phyloP scores from a whole-genome alignment of 2,888 invertebrate species.

The Argyresthia albistria region DNA sequence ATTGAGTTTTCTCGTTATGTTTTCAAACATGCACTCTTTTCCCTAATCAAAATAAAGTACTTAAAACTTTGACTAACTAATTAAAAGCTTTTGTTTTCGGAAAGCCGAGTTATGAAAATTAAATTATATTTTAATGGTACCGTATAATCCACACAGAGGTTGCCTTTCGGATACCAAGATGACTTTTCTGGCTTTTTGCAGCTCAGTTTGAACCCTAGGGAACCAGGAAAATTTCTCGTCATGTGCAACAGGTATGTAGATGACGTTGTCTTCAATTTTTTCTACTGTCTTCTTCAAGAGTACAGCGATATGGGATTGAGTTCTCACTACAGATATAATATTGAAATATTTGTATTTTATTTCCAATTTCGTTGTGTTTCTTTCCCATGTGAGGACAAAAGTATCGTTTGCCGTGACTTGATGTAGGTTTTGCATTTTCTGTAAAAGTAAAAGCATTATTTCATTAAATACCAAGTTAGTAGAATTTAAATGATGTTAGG shows the following conservation, averaged over 20 bases:
- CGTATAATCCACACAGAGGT: slow-evolving; percentile 31
- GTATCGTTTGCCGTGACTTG: slow-evolving; percentile 18
- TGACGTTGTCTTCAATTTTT: slow-evolving; percentile 14
- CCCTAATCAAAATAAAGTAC: too few species aligned
- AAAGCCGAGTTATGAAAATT: too few species aligned
- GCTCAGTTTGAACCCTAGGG: slow-evolving; percentile 22
- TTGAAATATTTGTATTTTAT: slow-evolving; percentile 21
- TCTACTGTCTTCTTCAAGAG: slow-evolving; percentile 23
- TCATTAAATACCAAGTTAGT: background rate
- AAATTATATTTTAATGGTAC: slow-evolving; percentile 15
- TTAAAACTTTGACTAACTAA: too few species aligned
- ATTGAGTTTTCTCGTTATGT: too few species aligned
- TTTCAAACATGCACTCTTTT: too few species aligned
- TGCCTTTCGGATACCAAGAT: slow-evolving; percentile 33
- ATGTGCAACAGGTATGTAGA: slow-evolving; percentile 25
- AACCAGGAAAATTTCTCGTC: slow-evolving; percentile 35
- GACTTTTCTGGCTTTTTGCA: slow-evolving; percentile 26
- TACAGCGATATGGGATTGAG: slow-evolving; percentile 24
- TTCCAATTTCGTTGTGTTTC: slow-evolving; percentile 19
- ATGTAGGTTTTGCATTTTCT: slow-evolving; percentile 28
- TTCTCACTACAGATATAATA: slow-evolving; percentile 28
- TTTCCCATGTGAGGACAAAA: slow-evolving; percentile 30
- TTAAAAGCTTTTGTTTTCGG: too few species aligned
- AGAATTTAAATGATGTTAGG: background rate
- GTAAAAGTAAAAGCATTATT: slow-evolving; percentile 3